These are phyloP conservation scores for Tetragnatha versicolor DNA, from an alignment of 1,140 invertebrate genomes.

Conservation along the genomic window DNA sequence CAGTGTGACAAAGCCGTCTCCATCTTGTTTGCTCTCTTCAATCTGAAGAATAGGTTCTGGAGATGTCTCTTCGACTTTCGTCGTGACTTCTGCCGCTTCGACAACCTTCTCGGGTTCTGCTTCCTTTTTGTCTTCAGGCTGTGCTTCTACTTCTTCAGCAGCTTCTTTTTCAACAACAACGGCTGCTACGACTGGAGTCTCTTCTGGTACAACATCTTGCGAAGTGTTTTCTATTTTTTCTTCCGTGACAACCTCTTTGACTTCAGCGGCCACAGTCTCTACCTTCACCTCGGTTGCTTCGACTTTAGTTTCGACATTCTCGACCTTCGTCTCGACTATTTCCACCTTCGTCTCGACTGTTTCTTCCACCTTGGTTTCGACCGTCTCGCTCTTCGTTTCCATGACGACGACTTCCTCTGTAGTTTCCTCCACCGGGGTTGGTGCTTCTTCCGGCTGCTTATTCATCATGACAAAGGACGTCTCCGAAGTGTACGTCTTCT, in stretches of 20 bases:
- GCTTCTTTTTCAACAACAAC: constrained; percentile 1
- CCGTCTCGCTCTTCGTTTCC: background rate
- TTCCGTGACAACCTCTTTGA: background rate
- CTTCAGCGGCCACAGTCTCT: background rate
- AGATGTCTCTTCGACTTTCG: background rate
- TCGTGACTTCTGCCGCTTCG: background rate
- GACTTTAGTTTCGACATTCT: background rate
- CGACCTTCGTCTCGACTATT: background rate
- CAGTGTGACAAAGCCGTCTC: constrained; percentile 24
- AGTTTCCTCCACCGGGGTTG: background rate
- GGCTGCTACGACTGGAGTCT: no score
- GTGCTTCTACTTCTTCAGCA: background rate
- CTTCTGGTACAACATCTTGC: background rate
- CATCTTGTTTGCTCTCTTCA: background rate
- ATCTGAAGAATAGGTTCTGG: no score
- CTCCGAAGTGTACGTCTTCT: constrained; percentile 40
- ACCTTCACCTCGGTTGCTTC: background rate
- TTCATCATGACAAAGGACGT: constrained; percentile 33
- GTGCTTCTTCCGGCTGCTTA: background rate
- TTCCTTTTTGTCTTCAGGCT: no score
- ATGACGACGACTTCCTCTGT: background rate
- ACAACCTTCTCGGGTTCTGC: background rate
- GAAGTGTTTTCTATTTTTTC: no score
- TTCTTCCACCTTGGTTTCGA: background rate
- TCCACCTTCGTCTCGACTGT: background rate